Conservation (phyloP, 2,888 invertebrate species). For the Cephus rjabovi region DNA sequence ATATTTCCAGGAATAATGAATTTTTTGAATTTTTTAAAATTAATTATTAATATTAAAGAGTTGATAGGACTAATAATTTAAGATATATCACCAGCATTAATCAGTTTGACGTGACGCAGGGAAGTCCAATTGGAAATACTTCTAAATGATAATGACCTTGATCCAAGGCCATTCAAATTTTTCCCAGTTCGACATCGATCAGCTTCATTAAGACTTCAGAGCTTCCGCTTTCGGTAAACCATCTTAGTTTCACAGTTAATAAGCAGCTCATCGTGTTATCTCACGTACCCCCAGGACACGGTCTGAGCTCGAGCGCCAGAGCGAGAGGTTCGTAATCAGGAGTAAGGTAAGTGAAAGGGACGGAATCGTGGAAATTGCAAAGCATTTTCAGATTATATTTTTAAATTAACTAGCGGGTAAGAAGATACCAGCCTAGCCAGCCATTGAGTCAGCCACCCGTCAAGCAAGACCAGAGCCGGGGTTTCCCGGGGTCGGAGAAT, state of each 20-base stretch:
- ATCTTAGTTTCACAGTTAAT: conserved; percentile 34
- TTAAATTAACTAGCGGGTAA: neutral
- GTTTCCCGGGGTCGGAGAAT: too few species aligned
- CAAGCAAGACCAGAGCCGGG: neutral
- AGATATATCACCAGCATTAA: neutral
- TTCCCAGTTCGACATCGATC: neutral
- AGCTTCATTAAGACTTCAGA: neutral
- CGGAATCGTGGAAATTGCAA: neutral
- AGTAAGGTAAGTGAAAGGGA: neutral
- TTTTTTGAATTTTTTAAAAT: neutral
- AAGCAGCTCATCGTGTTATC: conserved; percentile 47
- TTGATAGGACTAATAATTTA: too few species aligned
- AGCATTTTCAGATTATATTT: neutral
- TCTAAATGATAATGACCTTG: neutral
- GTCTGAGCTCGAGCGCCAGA: neutral
- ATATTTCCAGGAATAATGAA: neutral
- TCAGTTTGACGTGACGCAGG: neutral
- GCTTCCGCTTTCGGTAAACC: neutral
- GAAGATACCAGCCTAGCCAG: neutral
- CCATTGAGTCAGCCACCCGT: neutral
- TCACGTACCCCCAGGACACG: neutral
- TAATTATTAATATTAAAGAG: neutral
- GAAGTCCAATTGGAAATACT: too few species aligned
- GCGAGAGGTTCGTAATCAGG: neutral
- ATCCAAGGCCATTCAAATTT: neutral